Evolutionary conservation across 2,888 invertebrate genomes (phyloP), one percentile per base, ranked within the genome.

Genomic region (Parnassius smintheus): DNA sequence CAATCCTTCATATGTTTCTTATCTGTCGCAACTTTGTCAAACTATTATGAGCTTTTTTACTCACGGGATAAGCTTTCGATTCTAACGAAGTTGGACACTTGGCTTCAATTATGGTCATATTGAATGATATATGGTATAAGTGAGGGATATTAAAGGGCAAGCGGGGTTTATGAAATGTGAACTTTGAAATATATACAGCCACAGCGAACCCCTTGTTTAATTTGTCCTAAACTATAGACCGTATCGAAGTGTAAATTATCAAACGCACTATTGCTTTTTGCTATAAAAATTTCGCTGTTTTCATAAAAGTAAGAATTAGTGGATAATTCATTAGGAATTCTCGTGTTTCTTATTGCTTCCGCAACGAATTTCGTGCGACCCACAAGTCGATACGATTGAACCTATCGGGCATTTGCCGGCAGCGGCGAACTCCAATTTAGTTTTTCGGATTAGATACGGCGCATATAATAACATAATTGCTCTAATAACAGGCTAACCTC

Each of bases 371-470:
- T 88, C 90, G 89, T 91, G 90, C 89, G 89, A 89, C 88, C 89
- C 88, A 83, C 83, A 86, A 89, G 80, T 85, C 79, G 81, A 85
- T 85, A 87, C 88, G 88, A 89, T 90, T 86, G 89, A 85, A 89
- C 86, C 87, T 88, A 89, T 88, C 85, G 86, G 85, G 83, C 87
- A 85, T 85, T 85, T 79, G 90, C 89, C 90, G 88, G 88, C 91
- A 90, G 91, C 89, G 89, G 83, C 83, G 81, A 80, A 84, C 85
- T 89, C 91, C 91, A 91, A 91, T 91, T 91, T 91, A 86, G 86
- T 91, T 91, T 91, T 91, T 90, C 83, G 87, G 86, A 91, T 91
- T 91, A 91, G 91, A 91, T 88, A 91, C 91, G 88, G 89, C 89
- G 81, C 87, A 89, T 87, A 89, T 91, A 91, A 91, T 91, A 90